Evolutionary conservation across 2,888 invertebrate species (phyloP).

Genomic region (Habrosyne pyritoides): DNA sequence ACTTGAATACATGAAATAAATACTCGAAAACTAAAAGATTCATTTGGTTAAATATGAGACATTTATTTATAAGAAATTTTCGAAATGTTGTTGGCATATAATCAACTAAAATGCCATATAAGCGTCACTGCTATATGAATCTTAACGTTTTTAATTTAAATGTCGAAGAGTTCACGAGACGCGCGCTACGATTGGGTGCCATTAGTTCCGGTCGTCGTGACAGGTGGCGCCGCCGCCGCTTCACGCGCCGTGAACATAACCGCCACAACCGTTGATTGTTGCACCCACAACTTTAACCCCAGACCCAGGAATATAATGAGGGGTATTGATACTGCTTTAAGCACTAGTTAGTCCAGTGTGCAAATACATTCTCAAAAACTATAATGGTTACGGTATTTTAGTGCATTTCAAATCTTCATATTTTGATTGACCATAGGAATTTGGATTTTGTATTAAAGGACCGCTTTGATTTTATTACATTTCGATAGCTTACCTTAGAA

Average conservation of each 20-base stretch:
- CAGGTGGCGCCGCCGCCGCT: conserved; percentile 58
- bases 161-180: neutral
- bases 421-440: no score
- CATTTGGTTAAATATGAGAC: no score
- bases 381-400: no score
- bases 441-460: no score
- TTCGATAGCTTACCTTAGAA: no score
- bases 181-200: neutral
- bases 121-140: neutral
- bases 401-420: no score
- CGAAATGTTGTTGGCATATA: no score
- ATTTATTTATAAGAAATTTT: no score
- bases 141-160: neutral
- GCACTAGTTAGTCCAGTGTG: neutral
- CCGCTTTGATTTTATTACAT: no score
- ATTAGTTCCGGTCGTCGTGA: conserved; percentile 30
- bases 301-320: neutral
- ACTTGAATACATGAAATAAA: no score
- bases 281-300: conserved; percentile 39
- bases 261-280: conserved; percentile 63
- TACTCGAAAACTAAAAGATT: no score
- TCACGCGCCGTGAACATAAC: conserved; percentile 72
- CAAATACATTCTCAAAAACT: neutral
- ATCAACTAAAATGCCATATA: no score
- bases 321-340: neutral